These are phyloP conservation scores for Pluvianellus socialis DNA, from an alignment of 2,113 vertebrate species.

Conservation along the genomic window DNA sequence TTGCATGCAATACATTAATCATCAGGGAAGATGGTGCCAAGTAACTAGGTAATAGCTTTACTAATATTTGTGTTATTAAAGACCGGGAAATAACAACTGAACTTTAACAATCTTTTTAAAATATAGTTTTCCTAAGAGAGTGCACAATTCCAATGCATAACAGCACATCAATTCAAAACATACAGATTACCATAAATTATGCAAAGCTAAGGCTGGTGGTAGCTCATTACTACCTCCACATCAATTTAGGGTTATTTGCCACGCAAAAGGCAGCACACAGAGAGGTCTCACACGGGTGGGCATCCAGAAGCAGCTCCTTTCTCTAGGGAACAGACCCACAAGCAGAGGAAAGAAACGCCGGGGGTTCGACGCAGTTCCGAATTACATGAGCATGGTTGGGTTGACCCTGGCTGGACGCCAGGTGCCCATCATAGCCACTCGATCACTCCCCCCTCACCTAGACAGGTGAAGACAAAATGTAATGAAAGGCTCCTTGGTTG, in stretches of 20 bases:
- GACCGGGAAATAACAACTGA: neutral
- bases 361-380: accelerated
- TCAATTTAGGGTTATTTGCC: neutral
- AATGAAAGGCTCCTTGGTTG: neutral
- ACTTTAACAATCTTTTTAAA: neutral
- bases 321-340: neutral
- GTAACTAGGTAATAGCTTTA: neutral
- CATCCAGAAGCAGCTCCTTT: neutral
- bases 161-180: neutral
- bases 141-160: neutral
- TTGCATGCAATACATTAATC: neutral
- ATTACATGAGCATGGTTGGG: neutral
- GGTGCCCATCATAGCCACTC: neutral
- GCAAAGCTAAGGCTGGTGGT: neutral
- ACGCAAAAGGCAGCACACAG: neutral
- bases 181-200: neutral
- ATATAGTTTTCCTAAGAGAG: neutral
- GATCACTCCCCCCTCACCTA: neutral
- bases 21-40: neutral
- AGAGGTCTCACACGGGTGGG: accelerated
- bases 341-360: neutral
- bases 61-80: constrained; percentile 15
- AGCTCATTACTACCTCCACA: neutral
- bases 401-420: neutral
- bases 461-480: neutral